Evolutionary conservation across 37 sponge, comb jelly and placozoan genomes (phyloP), one percentile per base, ranked within the genome.

Genomic region (Ianthella basta): DNA sequence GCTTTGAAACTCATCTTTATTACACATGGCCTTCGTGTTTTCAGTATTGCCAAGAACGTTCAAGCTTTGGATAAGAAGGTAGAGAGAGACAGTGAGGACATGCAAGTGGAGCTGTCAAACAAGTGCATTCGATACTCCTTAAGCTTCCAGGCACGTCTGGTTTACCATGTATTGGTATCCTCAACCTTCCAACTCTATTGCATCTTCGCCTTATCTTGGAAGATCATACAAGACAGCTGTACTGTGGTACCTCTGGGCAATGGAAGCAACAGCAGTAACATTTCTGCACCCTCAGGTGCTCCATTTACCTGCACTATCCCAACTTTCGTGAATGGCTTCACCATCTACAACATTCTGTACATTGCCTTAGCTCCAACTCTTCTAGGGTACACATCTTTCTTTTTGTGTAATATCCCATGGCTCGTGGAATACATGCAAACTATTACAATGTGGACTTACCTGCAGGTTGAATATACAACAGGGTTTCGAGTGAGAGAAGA

Each of bases 341-440:
- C 70, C 34, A 30, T 69, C 32, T 69, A 69, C 70, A 69, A 30
- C 70, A 69, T 69, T 35, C 19, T 69, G 33, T 69, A 69, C 34
- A 30, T 69, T 16, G 19, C 70, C 70, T 4, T 69, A 30, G 29
- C 34, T 16, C 70, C 34, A 30, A 30, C 70, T 3, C 29, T 69
- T 12, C 3, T 69, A 16, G 34, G 70, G 15, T 30, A 69, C 34
- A 30, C 27, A 34, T 32, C 34, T 5, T 35, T 69, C 33, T 69
- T 69, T 30, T 16, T 69, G 33, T 27, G 70, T 69, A 69, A 69
- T 69, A 6, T 30, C 3, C 32, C 70, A 16, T 69, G 29, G 18
- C 18, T 69, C 1, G 70, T 69, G 4, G 35, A 13, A 16, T 69
- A 69, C 70, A 34, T 16, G 18, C 70, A 69, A 30, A 30, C 34